Base-by-base conservation (phyloP, 2,888 invertebrate species). In the Petrolisthes manimaculis region DNA sequence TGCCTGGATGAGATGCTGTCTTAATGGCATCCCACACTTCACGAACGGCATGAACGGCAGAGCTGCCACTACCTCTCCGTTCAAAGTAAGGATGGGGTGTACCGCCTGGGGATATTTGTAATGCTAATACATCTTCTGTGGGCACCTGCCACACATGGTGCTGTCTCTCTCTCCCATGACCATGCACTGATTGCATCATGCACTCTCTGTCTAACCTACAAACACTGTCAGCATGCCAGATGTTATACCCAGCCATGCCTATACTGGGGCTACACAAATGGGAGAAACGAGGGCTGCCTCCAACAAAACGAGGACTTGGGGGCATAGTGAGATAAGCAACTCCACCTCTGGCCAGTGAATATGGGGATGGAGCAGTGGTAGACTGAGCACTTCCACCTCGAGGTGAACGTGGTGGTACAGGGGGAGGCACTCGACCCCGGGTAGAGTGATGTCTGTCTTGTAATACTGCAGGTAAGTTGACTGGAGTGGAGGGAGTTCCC, bases 351-450 rank as follows among this genome's bases (percentile, higher is more conserved):
- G 87, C 77, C 67, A 82, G 75, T 71, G 84, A 77, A 67, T 84
- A 87, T 85, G 89, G 83, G 37, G 89, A 83, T 51, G 86, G 77
- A 51, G 86, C 56, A 77, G 89, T 61, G 81, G 89, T 81, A 18
- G 87, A 69, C 78, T 86, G 89, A 18, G 81, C 51, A 14, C 86
- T 79, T 5, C 90, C 90, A 18, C 89, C 91, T 56, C 91, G 79
- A n/a, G 91, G 91, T n/a, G 91, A 91, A 69, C 91, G 89, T 5
- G 91, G 91, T 61, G 90, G 91, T 61, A 91, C 91, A 18, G 91
- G 91, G 9, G 91, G 91, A 55, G 91, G 91, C 37, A 88, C 88
- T 14, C 91, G 88, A 61, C 88, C 90, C 51, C 89, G 86, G n/a
- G 83, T 82, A 78, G 89, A 88, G 81, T 86, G 86, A 71, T 88